phyloP scores from a whole-genome alignment of 1,140 invertebrate genomes.

The Drosophila repleta region DNA sequence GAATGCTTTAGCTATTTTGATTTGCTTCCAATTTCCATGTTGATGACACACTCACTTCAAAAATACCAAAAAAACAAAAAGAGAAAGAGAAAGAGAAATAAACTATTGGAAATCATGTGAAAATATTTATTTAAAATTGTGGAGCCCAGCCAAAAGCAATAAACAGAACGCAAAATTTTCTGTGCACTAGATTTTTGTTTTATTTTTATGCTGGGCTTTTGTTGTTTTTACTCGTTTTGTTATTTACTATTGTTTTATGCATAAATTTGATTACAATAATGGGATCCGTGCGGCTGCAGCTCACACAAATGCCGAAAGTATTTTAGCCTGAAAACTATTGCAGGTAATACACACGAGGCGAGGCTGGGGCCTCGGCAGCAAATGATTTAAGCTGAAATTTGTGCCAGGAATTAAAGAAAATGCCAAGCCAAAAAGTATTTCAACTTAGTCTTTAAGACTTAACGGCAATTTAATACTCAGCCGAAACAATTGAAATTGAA shows the following conservation, averaged over 20 bases:
- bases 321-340: too few relatives aligned
- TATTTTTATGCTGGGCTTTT: slow-evolving; percentile 10
- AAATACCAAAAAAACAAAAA: not conserved
- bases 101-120: slow-evolving; percentile 41
- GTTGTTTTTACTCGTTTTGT: slow-evolving; percentile 7
- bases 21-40: slow-evolving; percentile 45
- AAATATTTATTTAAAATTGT: slow-evolving; percentile 70
- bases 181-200: slow-evolving; percentile 17
- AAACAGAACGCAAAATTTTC: slow-evolving; percentile 41
- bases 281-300: not conserved
- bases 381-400: too few relatives aligned
- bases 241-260: slow-evolving; percentile 1
- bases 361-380: too few relatives aligned
- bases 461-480: too few relatives aligned
- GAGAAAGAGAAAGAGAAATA: too few relatives aligned
- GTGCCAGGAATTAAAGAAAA: too few relatives aligned
- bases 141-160: slow-evolving; percentile 28
- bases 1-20: not conserved
- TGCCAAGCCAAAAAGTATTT: too few relatives aligned
- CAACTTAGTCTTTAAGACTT: too few relatives aligned
- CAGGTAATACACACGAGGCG: too few relatives aligned
- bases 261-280: slow-evolving; percentile 7
- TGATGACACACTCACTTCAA: slow-evolving; percentile 23
- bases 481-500: too few relatives aligned
- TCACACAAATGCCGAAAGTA: not conserved